Percentiles rank a stretch among this genome's conserved stretches.
These are phyloP conservation scores for Alectura lathami DNA, from an alignment of 2,113 vertebrate genomes.

Conservation along the genomic window DNA sequence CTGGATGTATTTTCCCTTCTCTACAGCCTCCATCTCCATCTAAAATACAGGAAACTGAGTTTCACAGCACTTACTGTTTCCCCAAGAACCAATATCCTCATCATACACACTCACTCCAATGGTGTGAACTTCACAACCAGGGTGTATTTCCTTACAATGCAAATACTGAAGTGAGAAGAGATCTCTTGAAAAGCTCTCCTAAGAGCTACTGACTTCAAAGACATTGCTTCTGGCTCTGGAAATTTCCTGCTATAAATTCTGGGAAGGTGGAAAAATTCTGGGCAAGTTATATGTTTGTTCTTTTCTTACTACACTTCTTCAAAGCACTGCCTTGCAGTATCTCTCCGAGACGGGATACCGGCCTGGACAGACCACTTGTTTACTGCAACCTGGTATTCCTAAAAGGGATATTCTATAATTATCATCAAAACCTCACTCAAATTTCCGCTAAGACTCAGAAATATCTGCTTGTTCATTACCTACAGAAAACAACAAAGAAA, in stretches of 20 bases:
- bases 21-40: neutral
- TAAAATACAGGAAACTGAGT: neutral
- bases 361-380: neutral
- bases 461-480: neutral
- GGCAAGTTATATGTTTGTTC: neutral
- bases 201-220: neutral
- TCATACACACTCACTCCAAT: neutral
- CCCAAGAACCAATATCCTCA: neutral
- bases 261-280: neutral
- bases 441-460: neutral
- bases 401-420: neutral
- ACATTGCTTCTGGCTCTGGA: neutral
- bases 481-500: neutral
- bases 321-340: neutral
- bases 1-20: neutral
- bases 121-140: neutral
- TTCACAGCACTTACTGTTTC: neutral
- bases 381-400: neutral
- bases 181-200: neutral
- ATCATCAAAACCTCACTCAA: neutral
- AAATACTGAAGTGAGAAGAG: neutral
- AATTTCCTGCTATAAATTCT: neutral
- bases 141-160: neutral
- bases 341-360: neutral
- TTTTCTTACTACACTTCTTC: neutral